Base-by-base conservation (phyloP, 2,797 vertebrate species). In the Apogon talboti region DNA sequence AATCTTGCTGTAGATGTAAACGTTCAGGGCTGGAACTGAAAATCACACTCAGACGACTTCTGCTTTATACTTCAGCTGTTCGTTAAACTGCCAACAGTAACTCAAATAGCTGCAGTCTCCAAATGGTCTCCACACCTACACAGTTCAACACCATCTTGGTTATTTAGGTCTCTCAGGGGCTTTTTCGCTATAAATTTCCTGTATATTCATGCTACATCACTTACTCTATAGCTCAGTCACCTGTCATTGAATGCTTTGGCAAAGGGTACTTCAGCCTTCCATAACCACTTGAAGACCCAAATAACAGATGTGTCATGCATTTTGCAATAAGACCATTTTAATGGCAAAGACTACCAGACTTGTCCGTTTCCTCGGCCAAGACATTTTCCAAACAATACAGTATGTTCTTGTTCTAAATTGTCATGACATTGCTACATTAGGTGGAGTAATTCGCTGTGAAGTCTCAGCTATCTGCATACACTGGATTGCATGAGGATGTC, bases 21-120 rank as follows among this genome's bases (percentile, higher is more conserved):
- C 55, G 54, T 79, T 65, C 62, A 65, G 68, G 43, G 51, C 59
- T 53, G 66, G 68, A 78, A 60, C 72, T 87, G 75, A 74, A 88
- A 87, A 79, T 86, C 79, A 81, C 71, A 82, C 78, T 70, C 77
- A 60, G 64, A 72, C 61, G 3, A 80, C 76, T 71, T 68, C 85
- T 91, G 87, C 86, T 89, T 92, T 88, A 67, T 79, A 83, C 92
- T 90, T 92, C 79, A 91, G 87, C 82, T 83, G 74, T 83, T 92
- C 66, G 76, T 90, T 81, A 90, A 89, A 87, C 83, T 85, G 88
- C 88, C 89, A 93, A 68, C 81, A 79, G 87, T 89, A 90, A 92
- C 76, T 88, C 76, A 87, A 71, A 91, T 87, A 76, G 63, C 79
- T 70, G 69, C 68, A 63, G 71, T 82, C 83, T 85, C 84, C 66